Evolutionary conservation across 2,113 vertebrate species (phyloP).

Genomic region (Meleagris gallopavo): DNA sequence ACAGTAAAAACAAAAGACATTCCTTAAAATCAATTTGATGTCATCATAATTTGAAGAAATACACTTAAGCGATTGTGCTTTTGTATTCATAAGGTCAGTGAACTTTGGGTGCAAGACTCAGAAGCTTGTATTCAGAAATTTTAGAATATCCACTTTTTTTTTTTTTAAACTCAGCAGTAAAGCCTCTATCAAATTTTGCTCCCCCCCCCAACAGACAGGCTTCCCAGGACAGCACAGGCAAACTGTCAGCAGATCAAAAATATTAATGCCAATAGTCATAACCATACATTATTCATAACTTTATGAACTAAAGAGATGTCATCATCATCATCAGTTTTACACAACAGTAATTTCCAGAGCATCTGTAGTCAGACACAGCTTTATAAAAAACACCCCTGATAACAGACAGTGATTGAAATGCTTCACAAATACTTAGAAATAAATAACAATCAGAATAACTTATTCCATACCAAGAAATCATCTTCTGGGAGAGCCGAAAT

Average conservation of each 20-base stretch:
- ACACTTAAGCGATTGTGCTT: not conserved
- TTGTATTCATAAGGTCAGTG: not conserved
- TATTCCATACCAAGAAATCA: conserved; percentile 92
- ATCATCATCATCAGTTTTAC: not conserved
- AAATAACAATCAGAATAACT: not conserved
- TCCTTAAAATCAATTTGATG: not conserved
- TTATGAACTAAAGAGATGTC: not conserved
- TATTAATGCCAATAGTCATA: not conserved
- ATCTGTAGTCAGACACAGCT: not conserved
- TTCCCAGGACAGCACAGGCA: not conserved
- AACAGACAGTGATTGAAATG: not conserved
- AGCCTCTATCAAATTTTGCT: not conserved
- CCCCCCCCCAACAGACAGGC: not conserved
- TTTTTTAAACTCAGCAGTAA: not conserved
- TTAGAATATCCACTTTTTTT: not conserved
- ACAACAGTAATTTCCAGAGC: not conserved
- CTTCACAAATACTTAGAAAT: not conserved
- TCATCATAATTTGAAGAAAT: not conserved
- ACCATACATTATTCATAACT: not conserved
- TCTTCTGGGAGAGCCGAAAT: conserved; percentile 98
- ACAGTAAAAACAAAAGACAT: not conserved
- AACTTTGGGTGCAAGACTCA: not conserved
- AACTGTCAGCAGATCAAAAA: not conserved
- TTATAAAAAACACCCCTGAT: not conserved
- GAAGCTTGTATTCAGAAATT: not conserved